Percentiles rank a stretch among this genome's conserved stretches.
phyloP scores from a whole-genome alignment of 2,113 vertebrate species.

The Malurus melanocephalus region DNA sequence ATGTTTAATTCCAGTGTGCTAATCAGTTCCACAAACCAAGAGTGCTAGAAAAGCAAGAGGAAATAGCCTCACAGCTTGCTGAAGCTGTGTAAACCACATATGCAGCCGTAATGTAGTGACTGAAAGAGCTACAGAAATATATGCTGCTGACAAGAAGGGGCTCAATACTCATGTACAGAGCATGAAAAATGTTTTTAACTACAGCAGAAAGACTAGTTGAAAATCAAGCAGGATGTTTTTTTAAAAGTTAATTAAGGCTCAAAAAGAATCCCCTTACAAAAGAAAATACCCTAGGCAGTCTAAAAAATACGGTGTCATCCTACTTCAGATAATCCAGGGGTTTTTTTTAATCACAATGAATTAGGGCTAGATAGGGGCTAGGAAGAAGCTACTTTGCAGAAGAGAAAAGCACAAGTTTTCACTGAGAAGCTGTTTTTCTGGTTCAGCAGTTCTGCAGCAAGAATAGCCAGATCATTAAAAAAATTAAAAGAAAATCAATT shows the following conservation, averaged over 20 bases:
- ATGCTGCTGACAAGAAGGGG: not conserved
- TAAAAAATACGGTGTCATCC: not conserved
- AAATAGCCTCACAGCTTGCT: conserved; percentile 18
- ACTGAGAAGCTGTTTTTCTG: conserved; percentile 16
- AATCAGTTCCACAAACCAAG: conserved; percentile 21
- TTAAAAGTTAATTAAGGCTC: not conserved
- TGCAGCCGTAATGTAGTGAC: not conserved
- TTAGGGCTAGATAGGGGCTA: not conserved
- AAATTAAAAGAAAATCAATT: conserved; percentile 45
- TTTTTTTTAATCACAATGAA: not conserved
- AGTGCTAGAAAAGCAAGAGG: not conserved
- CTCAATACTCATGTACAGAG: not conserved
- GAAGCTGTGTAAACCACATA: conserved; percentile 14
- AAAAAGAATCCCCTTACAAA: not conserved
- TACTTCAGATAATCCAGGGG: not conserved
- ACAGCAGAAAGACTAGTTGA: conserved; percentile 12
- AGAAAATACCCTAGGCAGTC: not conserved
- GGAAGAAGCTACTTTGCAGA: not conserved
- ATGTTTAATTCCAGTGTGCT: not conserved
- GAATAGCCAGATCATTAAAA: conserved; percentile 10
- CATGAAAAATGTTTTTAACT: not conserved
- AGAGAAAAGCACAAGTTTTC: not conserved
- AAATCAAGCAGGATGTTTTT: conserved; percentile 24
- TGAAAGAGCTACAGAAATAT: not conserved
- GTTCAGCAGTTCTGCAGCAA: conserved; percentile 27